phyloP scores from a whole-genome alignment of 2,888 invertebrate genomes.

The Patella caerulea region DNA sequence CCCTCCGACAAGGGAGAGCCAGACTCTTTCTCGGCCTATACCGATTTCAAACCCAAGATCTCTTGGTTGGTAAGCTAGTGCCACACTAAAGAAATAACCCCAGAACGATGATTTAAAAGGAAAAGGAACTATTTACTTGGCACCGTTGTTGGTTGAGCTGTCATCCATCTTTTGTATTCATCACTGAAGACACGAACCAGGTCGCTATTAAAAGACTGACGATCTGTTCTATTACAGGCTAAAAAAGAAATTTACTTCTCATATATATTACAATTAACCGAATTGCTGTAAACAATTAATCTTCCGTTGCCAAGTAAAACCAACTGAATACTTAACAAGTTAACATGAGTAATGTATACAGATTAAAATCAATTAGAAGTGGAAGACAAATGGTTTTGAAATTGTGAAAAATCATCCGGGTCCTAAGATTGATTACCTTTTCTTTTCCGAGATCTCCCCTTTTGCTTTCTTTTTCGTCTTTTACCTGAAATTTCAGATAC shows the following conservation, averaged over 20 bases:
- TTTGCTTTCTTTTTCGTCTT: slow-evolving; percentile 26
- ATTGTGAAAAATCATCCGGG: neutral
- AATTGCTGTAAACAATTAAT: too few species aligned
- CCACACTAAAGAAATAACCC: too few species aligned
- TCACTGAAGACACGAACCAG: slow-evolving; percentile 87
- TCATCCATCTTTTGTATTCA: slow-evolving; percentile 76
- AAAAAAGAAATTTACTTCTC: slow-evolving; percentile 39
- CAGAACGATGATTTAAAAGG: neutral
- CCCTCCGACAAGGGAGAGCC: too few species aligned
- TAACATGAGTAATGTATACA: too few species aligned
- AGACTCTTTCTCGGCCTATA: too few species aligned
- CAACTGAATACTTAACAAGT: too few species aligned
- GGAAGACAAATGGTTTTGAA: too few species aligned
- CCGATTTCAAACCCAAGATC: too few species aligned
- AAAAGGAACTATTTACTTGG: neutral
- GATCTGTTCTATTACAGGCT: slow-evolving; percentile 83
- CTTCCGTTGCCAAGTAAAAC: too few species aligned
- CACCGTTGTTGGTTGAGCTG: neutral
- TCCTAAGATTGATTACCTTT: slow-evolving; percentile 20
- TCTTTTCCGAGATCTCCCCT: slow-evolving; percentile 15
- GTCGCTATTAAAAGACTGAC: slow-evolving; percentile 85
- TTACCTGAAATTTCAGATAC: slow-evolving; percentile 13
- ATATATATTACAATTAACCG: too few species aligned
- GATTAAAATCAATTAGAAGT: too few species aligned
- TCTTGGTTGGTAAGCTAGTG: too few species aligned